Evolutionary conservation across 2,888 invertebrate species (phyloP), one percentile per base, ranked within the genome.

Genomic region (Darwinula stevensoni): DNA sequence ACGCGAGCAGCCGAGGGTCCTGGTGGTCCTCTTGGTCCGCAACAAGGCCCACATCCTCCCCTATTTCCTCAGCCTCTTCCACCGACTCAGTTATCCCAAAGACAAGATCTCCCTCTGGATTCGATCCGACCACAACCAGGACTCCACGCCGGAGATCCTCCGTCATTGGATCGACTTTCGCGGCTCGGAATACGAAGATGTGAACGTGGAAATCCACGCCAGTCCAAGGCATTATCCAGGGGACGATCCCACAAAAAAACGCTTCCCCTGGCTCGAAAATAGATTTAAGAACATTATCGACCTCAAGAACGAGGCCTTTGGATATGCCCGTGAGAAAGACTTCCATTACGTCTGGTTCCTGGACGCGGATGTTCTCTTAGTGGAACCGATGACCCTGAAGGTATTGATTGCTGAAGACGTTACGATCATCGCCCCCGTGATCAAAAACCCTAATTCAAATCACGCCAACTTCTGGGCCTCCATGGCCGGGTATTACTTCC

Each of bases 391-490:
- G 11, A 61, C 69, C 0, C 48, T 84, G 1, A 56, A 57, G 36
- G 44, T 54, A 30, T 52, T 84, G 15, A 61, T 75, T 0, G 45
- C 46, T 1, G n/a, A n/a, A n/a, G n/a, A n/a, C n/a, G 43, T 63
- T 11, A 57, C 63, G 3, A 56, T 84, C 6, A 63, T 69, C 3
- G 70, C 82, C 1, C 88, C 91, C 1, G 67, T 88, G 68, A 54
- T 91, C 16, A 57, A n/a, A n/a, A n/a, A 65, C 33, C n/a, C n/a
- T n/a, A 73, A 78, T 36, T 73, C 75, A 11, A 51, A 73, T 18
- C 91, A 88, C 50, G 80, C 82, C 13, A 94, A 94, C 51, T 94
- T 80, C 52, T 94, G 91, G 91, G 74, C 74, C 42, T 86, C 73
- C 3, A 84, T 91, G 75, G 66, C 72, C 0, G 58, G 64, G 36